A percentile compares a stretch with the other conserved stretches of the same genome.
phyloP scores from a whole-genome alignment of 2,797 vertebrate species.

The Tinamus major region DNA sequence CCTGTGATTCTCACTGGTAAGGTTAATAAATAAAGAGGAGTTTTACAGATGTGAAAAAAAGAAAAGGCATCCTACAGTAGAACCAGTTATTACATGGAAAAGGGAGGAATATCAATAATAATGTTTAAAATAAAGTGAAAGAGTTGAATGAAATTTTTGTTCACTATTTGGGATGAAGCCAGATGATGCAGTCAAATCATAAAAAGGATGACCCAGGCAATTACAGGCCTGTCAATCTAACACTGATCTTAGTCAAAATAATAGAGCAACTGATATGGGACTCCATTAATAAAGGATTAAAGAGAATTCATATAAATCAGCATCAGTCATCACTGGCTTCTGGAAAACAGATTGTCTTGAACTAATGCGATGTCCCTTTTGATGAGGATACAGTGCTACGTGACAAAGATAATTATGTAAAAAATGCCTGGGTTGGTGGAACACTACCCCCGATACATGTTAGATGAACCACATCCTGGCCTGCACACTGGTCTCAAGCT shows the following conservation, averaged over 20 bases:
- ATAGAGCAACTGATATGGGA: background rate
- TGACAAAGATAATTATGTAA: background rate
- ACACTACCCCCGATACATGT: fast-evolving
- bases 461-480: background rate
- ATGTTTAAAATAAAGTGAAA: background rate
- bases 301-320: background rate
- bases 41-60: background rate
- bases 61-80: background rate
- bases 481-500: background rate
- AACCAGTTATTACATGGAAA: background rate
- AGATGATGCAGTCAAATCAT: background rate
- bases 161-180: background rate
- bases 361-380: background rate
- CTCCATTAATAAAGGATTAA: background rate
- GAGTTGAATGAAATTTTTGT: background rate
- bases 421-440: background rate
- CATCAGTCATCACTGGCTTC: background rate
- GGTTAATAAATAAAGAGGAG: background rate
- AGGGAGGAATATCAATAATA: background rate
- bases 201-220: background rate
- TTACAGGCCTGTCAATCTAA: background rate
- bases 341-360: background rate
- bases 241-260: background rate
- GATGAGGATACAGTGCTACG: background rate
- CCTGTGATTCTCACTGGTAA: background rate